Percentiles rank a stretch among this genome's conserved stretches.
phyloP scores from a whole-genome alignment of 2,888 invertebrate genomes.

The Cremastinae sp. region DNA sequence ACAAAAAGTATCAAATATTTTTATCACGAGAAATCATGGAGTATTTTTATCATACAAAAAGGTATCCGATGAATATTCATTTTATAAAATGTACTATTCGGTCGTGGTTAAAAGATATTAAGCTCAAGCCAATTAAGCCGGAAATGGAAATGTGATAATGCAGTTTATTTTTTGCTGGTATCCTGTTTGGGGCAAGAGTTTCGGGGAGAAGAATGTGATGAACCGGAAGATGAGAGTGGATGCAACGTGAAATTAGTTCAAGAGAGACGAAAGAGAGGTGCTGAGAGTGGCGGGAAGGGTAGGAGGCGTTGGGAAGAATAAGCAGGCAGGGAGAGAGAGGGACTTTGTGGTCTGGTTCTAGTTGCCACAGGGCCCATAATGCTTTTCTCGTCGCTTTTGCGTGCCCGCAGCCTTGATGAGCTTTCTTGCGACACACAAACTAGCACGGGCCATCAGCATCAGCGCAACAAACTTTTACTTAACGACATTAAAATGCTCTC shows the following conservation, averaged over 20 bases:
- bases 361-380: conserved; percentile 53
- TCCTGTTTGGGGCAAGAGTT: conserved; percentile 22
- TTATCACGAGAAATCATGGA: too few species aligned
- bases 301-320: too few species aligned
- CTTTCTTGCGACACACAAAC: conserved; percentile 66
- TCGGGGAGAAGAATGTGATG: conserved; percentile 35
- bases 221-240: conserved; percentile 33
- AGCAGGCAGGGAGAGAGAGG: background rate
- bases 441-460: conserved; percentile 41
- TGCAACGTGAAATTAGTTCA: conserved; percentile 50
- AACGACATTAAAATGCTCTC: conserved; percentile 70
- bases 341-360: conserved; percentile 48
- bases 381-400: conserved; percentile 55
- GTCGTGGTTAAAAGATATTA: too few species aligned
- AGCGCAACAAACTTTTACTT: conserved; percentile 66
- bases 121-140: conserved; percentile 5
- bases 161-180: conserved; percentile 2
- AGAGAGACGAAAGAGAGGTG: conserved; percentile 14
- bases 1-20: too few species aligned
- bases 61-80: too few species aligned
- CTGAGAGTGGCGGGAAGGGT: background rate
- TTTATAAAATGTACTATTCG: too few species aligned
- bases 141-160: conserved; percentile 17
- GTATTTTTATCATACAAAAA: too few species aligned
- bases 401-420: conserved; percentile 65